Conservation (phyloP, 2,113 vertebrate genomes). For the Lethenteron reissneri region DNA sequence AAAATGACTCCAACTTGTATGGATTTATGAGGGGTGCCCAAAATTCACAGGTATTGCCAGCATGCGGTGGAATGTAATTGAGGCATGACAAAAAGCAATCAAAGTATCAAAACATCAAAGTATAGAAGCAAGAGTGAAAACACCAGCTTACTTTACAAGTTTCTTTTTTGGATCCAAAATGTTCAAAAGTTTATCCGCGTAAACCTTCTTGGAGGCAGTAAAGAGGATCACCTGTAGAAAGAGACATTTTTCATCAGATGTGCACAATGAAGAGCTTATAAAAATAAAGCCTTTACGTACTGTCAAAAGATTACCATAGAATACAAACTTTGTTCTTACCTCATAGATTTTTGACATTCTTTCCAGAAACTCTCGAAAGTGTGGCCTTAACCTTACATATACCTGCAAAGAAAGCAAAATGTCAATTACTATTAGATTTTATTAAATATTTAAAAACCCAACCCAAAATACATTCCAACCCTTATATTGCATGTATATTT, state of each 20-base stretch:
- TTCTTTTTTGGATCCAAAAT: slow-evolving; percentile 39
- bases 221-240: slow-evolving; percentile 34
- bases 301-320: not conserved
- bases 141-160: slow-evolving; percentile 30
- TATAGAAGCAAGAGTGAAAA: no score
- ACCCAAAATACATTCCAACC: not conserved
- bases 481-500: not conserved
- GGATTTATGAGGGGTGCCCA: no score
- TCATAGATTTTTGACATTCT: slow-evolving; percentile 33
- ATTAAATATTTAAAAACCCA: not conserved
- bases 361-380: slow-evolving; percentile 36
- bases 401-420: slow-evolving; percentile 21
- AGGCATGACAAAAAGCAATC: no score
- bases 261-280: not conserved
- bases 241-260: not conserved
- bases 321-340: slow-evolving; percentile 17
- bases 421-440: no score
- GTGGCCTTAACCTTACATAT: slow-evolving; percentile 33
- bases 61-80: no score
- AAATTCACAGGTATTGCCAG: no score
- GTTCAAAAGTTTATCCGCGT: slow-evolving; percentile 37
- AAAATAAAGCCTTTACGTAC: not conserved
- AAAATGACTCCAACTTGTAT: no score
- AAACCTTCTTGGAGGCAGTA: slow-evolving; percentile 39
- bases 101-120: no score